Percentiles rank a stretch among this genome's conserved stretches.
Evolutionary conservation across 2,113 vertebrate species (phyloP).

Genomic region (Anguilla rostrata): DNA sequence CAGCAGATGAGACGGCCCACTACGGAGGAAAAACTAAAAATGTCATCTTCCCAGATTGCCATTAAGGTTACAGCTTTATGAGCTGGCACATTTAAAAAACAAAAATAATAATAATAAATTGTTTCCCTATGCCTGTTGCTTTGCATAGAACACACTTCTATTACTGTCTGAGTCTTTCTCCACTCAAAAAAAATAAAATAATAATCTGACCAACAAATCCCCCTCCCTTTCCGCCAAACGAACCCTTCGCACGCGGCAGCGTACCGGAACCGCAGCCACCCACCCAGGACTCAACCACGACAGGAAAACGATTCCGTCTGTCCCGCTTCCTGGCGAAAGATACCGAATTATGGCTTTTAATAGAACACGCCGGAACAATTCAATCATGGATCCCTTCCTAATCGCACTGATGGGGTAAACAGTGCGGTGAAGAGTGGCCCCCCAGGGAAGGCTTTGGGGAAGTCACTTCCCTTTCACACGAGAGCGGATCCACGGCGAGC

Average conservation of each 20-base stretch:
- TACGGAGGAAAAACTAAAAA: neutral
- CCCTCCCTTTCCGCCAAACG: neutral
- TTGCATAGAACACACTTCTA: neutral
- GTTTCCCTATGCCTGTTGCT: neutral
- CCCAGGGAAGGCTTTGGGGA: neutral
- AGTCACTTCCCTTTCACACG: slow-evolving; percentile 9
- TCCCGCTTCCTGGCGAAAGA: slow-evolving; percentile 27
- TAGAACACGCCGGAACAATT: slow-evolving; percentile 1
- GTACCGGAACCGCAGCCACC: neutral
- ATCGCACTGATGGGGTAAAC: slow-evolving; percentile 18
- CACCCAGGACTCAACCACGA: neutral
- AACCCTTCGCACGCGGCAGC: neutral
- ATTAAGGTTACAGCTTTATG: neutral
- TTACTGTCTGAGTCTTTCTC: neutral
- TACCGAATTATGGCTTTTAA: slow-evolving; percentile 18
- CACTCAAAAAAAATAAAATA: neutral
- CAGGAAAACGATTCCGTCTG: slow-evolving; percentile 3
- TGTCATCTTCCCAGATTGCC: neutral
- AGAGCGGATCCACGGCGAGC: neutral
- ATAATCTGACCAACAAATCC: neutral
- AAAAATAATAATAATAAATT: too few species aligned
- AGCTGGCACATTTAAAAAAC: too few species aligned
- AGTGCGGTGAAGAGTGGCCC: neutral
- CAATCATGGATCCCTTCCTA: slow-evolving; percentile 20
- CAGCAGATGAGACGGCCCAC: neutral